These are phyloP conservation scores for Lanistes nyassanus DNA, from an alignment of 1,140 invertebrate species.

Conservation along the genomic window DNA sequence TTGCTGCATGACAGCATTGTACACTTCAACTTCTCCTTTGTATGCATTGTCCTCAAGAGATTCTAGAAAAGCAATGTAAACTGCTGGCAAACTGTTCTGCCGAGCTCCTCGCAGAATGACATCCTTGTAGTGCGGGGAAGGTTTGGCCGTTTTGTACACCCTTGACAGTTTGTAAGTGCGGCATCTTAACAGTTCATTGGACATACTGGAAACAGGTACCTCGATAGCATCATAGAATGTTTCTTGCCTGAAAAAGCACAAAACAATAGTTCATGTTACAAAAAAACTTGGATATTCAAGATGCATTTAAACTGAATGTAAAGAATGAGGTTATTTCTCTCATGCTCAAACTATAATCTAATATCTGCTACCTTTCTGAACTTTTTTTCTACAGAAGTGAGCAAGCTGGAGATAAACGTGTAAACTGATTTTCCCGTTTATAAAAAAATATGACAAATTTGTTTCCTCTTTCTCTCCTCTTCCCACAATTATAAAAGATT, in stretches of 20 bases:
- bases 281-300: no score
- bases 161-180: constrained; percentile 75
- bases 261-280: not conserved
- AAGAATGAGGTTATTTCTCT: no score
- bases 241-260: constrained; percentile 30
- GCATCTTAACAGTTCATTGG: constrained; percentile 71
- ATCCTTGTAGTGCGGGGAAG: constrained; percentile 77
- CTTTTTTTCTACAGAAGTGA: no score
- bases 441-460: no score
- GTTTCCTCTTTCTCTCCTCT: no score
- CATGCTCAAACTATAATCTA: no score
- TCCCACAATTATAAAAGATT: no score
- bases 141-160: constrained; percentile 70
- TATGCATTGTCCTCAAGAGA: constrained; percentile 77
- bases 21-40: constrained; percentile 57
- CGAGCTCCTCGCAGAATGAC: constrained; percentile 75
- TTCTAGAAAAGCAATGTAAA: constrained; percentile 75
- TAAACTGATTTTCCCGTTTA: no score
- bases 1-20: constrained; percentile 7
- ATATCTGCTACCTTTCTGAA: no score
- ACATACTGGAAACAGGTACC: constrained; percentile 71
- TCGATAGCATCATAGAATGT: constrained; percentile 73
- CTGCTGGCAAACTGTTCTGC: constrained; percentile 76
- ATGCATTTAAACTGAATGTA: no score
- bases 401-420: no score